Base-by-base conservation (phyloP, 2,888 invertebrate genomes). In the Diadegma fenestrale region DNA sequence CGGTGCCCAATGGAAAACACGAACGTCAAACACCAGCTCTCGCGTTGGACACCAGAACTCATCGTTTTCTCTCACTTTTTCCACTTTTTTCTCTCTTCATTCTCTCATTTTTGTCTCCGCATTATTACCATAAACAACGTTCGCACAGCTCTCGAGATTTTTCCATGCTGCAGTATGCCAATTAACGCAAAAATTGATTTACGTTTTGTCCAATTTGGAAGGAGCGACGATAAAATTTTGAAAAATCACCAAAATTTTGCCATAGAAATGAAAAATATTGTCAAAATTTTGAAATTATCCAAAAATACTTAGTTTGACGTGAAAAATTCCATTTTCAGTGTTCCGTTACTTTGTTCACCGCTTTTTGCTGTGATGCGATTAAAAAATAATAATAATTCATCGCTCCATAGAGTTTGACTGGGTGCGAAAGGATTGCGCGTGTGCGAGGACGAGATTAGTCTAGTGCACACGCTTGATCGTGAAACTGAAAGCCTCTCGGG, bases 1-100 rank as follows among this genome's bases (percentile, higher is more conserved):
- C 68, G 83, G 72, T 83, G 61, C 54, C 81, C 80, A 61, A 81
- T 83, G 72, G 83, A 80, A 87, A 87, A 86, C 77, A 85, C 76
- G 72, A 61, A 81, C 83, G 85, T 83, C 86, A 86, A 87, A 87
- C 85, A 80, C 76, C 79, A 71, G 45, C 71, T 63, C 19, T 54
- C n/a, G 51, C 3, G 48, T 48, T 71, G 45, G 48, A 63, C 66
- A 61, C 33, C 66, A 41, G 48, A 37, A 64, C 72, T 80, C 82
- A 30, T 76, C 33, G 71, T 51, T 12, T 22, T 58, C 43, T 58
- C 43, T 51, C 72, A 26, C 33, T 69, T 79, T 45, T 54, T 64
- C 64, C 58, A 64, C 61, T 63, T 81, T 66, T 71, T 26, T 78
- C 54, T 54, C n/a, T n/a, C n/a, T n/a, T n/a, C n/a, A 71, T 80